phyloP scores from a whole-genome alignment of 2,797 vertebrate species.

The Falco rusticolus region DNA sequence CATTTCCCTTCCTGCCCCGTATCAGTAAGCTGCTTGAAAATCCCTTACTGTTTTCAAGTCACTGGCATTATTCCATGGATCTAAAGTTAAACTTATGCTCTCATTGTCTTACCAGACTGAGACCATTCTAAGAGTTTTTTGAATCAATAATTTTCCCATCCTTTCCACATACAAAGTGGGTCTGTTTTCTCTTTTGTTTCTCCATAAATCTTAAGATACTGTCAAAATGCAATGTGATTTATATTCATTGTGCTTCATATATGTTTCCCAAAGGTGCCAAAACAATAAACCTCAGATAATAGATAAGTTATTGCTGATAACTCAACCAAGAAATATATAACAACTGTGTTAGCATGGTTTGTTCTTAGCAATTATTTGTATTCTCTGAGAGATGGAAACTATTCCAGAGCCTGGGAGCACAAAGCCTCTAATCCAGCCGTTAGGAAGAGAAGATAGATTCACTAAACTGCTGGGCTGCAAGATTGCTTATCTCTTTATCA shows the following conservation, averaged over 20 bases:
- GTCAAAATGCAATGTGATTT: constrained; percentile 42
- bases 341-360: constrained; percentile 9
- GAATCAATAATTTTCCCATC: constrained; percentile 15
- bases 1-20: not conserved
- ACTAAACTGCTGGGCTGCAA: not conserved
- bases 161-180: not conserved
- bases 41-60: not conserved
- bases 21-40: not conserved
- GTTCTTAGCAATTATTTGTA: constrained; percentile 42
- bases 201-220: constrained; percentile 28
- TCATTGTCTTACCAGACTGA: not conserved
- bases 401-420: constrained; percentile 2
- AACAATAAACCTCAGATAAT: constrained; percentile 48
- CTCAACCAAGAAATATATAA: constrained; percentile 60
- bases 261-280: constrained; percentile 51
- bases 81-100: not conserved
- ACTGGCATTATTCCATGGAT: not conserved
- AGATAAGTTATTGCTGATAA: constrained; percentile 58
- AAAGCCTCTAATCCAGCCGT: constrained; percentile 27
- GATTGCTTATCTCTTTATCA: constrained; percentile 34
- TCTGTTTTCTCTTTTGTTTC: constrained; percentile 23
- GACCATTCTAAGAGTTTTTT: not conserved
- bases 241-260: constrained; percentile 33
- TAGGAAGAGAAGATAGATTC: constrained; percentile 14
- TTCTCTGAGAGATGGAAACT: constrained; percentile 48